Base-by-base conservation (phyloP, 2,797 vertebrate species). In the Neosalanx taihuensis region DNA sequence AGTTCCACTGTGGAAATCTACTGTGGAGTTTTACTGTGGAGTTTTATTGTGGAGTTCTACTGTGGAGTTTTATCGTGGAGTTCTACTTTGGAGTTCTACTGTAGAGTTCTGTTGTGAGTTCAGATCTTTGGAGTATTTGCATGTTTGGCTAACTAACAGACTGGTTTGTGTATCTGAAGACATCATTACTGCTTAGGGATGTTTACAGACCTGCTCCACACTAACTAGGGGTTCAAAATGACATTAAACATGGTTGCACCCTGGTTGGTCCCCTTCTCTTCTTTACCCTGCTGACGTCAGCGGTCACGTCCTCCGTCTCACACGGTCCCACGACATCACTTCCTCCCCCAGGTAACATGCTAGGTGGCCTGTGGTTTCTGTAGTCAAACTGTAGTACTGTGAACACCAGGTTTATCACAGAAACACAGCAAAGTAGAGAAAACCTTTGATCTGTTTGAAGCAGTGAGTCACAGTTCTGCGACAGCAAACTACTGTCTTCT, bases 221-320 rank as follows among this genome's bases (percentile, higher is more conserved):
- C 77, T 80, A 84, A 79, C 83, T 88, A 88, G 87, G 82, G 82
- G 86, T 88, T 91, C 87, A 90, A 90, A 92, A 92, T 91, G 90
- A 91, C 90, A 91, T 92, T 92, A 92, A 93, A 92, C 89, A 90
- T 91, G 88, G 89, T 92, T 92, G 87, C 90, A 92, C 92, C 89
- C 87, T 89, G 90, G 87, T 86, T 81, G 86, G 90, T 89, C 91
- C 90, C 88, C 68, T 90, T 89, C 92, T 88, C 87, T 89, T 92
- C 85, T 91, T 92, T 90, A 76, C 85, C 86, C 69, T 69, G 79
- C 64, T 75, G 67, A 83, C 78, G 49, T 35, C 75, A 64, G 2
- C 66, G 88, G 79, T 15, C 29, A 15, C 35, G 72, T 72, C 81
- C n/a, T 81, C 62, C 78, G 15, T 81, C 75, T 85, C 73, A 72